Conservation (phyloP, 2,113 vertebrate genomes). For the Triplophysa siluroides region DNA sequence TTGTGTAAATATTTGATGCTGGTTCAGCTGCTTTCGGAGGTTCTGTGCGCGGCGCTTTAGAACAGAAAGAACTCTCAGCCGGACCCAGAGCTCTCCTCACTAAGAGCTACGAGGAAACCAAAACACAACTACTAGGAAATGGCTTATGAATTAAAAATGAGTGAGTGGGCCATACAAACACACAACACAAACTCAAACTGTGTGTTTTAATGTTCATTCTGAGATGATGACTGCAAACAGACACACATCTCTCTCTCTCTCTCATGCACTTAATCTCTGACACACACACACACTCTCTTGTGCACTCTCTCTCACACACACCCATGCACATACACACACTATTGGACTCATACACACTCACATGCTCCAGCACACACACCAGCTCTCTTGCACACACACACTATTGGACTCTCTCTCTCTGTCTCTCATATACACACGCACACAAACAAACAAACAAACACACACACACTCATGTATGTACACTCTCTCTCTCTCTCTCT, state of each 20-base stretch:
- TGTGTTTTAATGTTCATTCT: conserved; percentile 16
- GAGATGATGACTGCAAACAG: conserved; percentile 20
- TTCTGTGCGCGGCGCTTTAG: conserved; percentile 16
- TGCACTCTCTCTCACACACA: neutral
- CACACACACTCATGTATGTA: no score
- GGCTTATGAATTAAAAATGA: conserved; percentile 48
- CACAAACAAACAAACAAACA: no score
- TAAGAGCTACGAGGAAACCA: conserved; percentile 31
- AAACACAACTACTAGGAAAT: conserved; percentile 22
- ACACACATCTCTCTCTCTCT: neutral
- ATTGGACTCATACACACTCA: no score
- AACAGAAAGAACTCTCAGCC: no score
- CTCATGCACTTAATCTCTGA: no score
- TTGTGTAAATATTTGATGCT: conserved; percentile 52
- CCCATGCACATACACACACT: neutral
- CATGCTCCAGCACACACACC: no score
- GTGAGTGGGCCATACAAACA: conserved; percentile 21
- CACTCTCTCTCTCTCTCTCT: no score
- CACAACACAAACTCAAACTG: conserved; percentile 3
- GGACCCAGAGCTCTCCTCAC: neutral
- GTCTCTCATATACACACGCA: no score
- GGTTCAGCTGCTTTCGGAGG: neutral
- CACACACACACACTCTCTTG: neutral
- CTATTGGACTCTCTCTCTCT: no score
- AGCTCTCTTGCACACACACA: no score